Evolutionary conservation across 1,140 invertebrate species (phyloP), one percentile per base, ranked within the genome.

Genomic region (Platyura marginata): DNA sequence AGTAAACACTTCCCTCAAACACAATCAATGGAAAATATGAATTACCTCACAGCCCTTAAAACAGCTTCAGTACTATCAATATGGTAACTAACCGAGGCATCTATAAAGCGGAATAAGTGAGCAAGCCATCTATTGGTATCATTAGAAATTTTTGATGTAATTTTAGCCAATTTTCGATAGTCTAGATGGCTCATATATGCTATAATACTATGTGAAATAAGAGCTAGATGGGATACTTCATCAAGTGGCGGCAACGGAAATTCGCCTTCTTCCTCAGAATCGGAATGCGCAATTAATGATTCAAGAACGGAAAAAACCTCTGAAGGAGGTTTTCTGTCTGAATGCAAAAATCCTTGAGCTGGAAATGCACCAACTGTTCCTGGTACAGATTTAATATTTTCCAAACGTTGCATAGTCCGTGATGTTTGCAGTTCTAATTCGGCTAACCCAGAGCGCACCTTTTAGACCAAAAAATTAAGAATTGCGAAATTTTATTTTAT

Each of bases 161-260:
- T 54, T 15, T 57, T 53, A 13, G 53, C 39, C 25, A 61, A 40
- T 33, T 58, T 53, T 39, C 59, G 50, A 1, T 53, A 40, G 41
- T 61, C 54, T 43, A 61, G 42, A 19, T 61, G 55, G 32, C 53
- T 58, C 8, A 61, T 23, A 40, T 61, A 61, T 2, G 59, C 55
- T 2, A 61, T 51, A 36, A 61, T 59, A 45, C 58, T 59, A 46
- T 61, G 59, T 40, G 59, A 61, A 10, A 61, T 57, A 2, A 61
- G 46, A 13, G 58, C 58, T 45, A 61, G 46, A 41, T 59, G 57
- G 42, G 58, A 61, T 34, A 61, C 56, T 44, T 61, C 59, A 41
- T 61, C 58, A 3, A 61, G 38, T 2, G 53, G 56, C 10, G 59
- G 59, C 44, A 61, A 35, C 20, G 55, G 56, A 35, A 59, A 61